Percentiles rank a stretch among this genome's conserved stretches.
Conservation (phyloP, 64 coral and sea anemone species). For the Acropora tenuis region DNA sequence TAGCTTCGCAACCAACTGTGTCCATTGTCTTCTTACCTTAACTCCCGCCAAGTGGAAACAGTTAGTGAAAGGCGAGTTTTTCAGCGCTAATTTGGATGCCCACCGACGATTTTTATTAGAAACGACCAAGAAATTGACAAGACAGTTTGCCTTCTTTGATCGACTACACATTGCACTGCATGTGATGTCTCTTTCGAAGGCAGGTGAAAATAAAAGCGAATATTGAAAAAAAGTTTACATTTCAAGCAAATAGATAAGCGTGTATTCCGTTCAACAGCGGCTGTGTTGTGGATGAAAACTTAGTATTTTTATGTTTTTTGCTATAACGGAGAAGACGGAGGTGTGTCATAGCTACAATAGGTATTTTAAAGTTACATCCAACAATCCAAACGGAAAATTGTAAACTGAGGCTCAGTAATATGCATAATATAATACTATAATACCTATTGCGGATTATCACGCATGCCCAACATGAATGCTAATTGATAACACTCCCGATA, state of each 20-base stretch:
- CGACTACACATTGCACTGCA: not conserved
- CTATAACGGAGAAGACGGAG: not conserved
- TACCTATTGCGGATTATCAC: no score
- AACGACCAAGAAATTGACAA: slow-evolving; percentile 18
- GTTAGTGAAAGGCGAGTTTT: not conserved
- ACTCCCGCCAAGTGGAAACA: not conserved
- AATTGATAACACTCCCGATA: no score
- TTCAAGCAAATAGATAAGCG: not conserved
- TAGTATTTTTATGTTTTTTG: not conserved
- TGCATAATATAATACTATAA: no score
- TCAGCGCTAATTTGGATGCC: slow-evolving; percentile 32
- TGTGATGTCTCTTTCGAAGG: not conserved
- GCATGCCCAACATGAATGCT: no score
- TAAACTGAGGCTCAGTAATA: no score
- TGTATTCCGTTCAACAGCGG: not conserved
- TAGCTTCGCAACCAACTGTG: not conserved
- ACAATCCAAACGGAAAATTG: not conserved
- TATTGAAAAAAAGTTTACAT: not conserved
- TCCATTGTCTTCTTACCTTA: not conserved
- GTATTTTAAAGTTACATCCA: not conserved
- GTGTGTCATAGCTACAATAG: no score
- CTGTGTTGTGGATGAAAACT: not conserved
- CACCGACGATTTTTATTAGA: slow-evolving; percentile 1
- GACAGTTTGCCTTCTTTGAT: slow-evolving; percentile 22
- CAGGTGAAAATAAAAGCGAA: slow-evolving; percentile 34